Conservation (phyloP, 1,140 invertebrate species). For the Macrocentrus cingulum region DNA sequence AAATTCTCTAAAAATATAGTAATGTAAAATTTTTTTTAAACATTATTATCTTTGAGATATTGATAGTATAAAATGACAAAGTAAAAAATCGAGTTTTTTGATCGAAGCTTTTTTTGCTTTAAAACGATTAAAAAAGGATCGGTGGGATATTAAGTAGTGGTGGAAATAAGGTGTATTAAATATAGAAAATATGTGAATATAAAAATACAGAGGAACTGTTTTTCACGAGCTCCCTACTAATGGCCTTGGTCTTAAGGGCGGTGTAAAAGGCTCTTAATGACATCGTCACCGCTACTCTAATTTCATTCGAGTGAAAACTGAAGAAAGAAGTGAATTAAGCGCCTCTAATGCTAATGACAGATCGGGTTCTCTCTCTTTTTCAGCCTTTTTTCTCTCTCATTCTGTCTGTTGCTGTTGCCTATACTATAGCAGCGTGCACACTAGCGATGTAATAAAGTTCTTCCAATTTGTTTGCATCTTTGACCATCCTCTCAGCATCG, state of each 20-base stretch:
- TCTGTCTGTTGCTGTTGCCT: background rate
- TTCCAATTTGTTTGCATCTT: too few relatives aligned
- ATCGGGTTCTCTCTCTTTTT: constrained; percentile 41
- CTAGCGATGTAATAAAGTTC: too few relatives aligned
- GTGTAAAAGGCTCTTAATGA: constrained; percentile 56
- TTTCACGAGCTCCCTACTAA: constrained; percentile 41
- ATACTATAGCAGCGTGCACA: background rate
- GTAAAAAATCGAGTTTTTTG: constrained; percentile 29
- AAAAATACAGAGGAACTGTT: constrained; percentile 41
- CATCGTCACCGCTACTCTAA: constrained; percentile 47
- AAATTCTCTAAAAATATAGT: too few relatives aligned
- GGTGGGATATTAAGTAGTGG: too few relatives aligned
- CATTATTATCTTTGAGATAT: too few relatives aligned
- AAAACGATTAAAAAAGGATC: too few relatives aligned
- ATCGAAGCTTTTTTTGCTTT: too few relatives aligned
- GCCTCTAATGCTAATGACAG: constrained; percentile 45
- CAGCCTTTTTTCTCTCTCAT: background rate
- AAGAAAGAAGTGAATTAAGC: constrained; percentile 56
- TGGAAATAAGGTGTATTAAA: constrained; percentile 7
- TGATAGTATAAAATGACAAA: constrained; percentile 36
- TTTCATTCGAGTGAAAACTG: constrained; percentile 54
- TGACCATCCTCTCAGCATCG: too few relatives aligned
- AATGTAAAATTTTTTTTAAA: too few relatives aligned
- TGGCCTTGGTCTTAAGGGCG: constrained; percentile 47
- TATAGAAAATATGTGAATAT: background rate